Evolutionary conservation across 2,113 vertebrate species (phyloP).

Genomic region (Laticauda colubrina): DNA sequence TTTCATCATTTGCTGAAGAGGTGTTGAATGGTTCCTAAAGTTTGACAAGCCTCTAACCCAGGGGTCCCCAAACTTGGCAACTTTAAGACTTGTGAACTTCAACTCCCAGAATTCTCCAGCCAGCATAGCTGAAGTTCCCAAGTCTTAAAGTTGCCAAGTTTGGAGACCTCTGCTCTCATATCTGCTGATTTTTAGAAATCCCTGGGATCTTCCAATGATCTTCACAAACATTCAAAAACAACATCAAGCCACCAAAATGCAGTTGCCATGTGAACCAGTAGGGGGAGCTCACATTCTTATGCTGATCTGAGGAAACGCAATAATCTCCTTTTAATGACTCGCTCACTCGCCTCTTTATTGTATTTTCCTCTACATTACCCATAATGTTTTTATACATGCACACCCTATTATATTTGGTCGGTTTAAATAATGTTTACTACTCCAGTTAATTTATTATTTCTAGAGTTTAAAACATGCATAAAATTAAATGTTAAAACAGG

Average conservation of each 20-base stretch:
- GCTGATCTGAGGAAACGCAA: neutral
- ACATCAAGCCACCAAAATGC: neutral
- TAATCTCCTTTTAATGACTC: neutral
- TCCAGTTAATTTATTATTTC: constrained; percentile 12
- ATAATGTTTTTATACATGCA: constrained; percentile 3
- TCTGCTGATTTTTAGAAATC: constrained; percentile 12
- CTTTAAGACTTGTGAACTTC: too few species aligned
- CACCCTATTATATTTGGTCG: neutral
- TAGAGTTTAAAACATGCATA: neutral
- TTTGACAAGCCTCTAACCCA: neutral
- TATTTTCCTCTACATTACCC: neutral
- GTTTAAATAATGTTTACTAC: neutral
- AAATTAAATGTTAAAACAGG: neutral
- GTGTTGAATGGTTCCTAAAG: neutral
- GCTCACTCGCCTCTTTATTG: neutral
- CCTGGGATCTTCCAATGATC: neutral
- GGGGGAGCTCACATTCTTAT: rapidly evolving
- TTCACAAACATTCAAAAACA: constrained; percentile 3
- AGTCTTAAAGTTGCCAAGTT: too few species aligned
- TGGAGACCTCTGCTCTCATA: too few species aligned
- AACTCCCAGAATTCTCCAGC: too few species aligned
- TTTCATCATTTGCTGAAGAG: neutral
- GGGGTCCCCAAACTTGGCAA: too few species aligned
- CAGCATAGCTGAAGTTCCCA: too few species aligned
- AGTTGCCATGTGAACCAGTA: constrained; percentile 27